Evolutionary conservation across 2,888 invertebrate species (phyloP), one percentile per base, ranked within the genome.

Genomic region (Cosmia trapezina): DNA sequence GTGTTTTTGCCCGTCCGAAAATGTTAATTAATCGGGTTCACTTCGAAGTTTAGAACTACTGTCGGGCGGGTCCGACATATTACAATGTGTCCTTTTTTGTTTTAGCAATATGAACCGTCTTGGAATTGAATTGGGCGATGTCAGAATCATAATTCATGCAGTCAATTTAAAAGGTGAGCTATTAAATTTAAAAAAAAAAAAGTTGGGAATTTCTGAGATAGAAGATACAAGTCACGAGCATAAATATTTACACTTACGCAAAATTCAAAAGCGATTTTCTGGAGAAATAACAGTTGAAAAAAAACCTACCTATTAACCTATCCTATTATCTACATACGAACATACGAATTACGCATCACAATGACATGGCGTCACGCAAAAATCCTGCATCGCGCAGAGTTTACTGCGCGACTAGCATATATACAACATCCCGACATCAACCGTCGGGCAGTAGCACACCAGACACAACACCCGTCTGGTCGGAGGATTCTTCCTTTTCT

Each of bases 121-220:
- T 90, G 99, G 99, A 0, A 98, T 99, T 12, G 97, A 98, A 76
- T 95, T 98, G 63, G 98, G 98, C 0, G 96, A 97, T 19, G 97
- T 97, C 12, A 95, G 97, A 8, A 95, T 97, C 4, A 90, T 98
- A 7, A 94, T 99, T 2, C 97, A 98, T 87, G 98, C 98, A 0
- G 96, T 97, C 61, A 97, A 97, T 71, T 96, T 98, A 89, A 97
- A 97, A 87, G 99, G 99, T 79, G 85, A 86, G 81, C 56, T 43
- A 41, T 56, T 33, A n/a, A 63, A 63, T 49, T 49, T 37, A 37
- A 6, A 51, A 33, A 63, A 33, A 28, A 6, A 47, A 28, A 62
- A 28, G 7, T 22, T 17, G 3, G 1, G 2, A 41, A 8, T 41
- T 41, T 41, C 8, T 41, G 41, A 41, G 41, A 41, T 41, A 8